A percentile compares a stretch with the other conserved stretches of the same genome.
These are phyloP conservation scores for Atta cephalotes DNA, from an alignment of 1,140 invertebrate genomes.

Conservation along the genomic window DNA sequence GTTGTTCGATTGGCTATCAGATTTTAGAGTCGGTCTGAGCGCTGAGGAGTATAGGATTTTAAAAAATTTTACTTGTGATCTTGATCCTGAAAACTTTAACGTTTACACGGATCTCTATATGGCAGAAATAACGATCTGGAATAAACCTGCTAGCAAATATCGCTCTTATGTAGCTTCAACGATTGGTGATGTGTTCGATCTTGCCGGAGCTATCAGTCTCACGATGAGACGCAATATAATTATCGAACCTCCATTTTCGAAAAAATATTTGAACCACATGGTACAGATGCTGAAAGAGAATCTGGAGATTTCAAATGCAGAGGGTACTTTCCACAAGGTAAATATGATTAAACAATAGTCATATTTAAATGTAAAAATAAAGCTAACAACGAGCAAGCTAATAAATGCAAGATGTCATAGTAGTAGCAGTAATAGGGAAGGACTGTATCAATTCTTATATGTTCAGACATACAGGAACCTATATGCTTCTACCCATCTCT, in stretches of 20 bases:
- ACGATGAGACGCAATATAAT: conserved; percentile 41
- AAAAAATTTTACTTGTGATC: conserved; percentile 80
- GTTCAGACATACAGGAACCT: too few species aligned
- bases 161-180: conserved; percentile 65
- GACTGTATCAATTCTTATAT: too few species aligned
- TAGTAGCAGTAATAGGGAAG: too few species aligned
- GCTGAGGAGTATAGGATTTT: conserved; percentile 76
- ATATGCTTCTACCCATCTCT: too few species aligned
- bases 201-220: conserved; percentile 50
- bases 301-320: conserved; percentile 20
- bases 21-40: conserved; percentile 72
- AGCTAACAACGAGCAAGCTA: too few species aligned
- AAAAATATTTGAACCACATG: conserved; percentile 68
- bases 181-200: conserved; percentile 73
- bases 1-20: conserved; percentile 77
- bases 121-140: conserved; percentile 71
- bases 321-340: conserved; percentile 52
- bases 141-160: conserved; percentile 73
- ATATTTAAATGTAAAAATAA: not conserved
- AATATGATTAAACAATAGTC: not conserved
- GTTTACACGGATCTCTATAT: conserved; percentile 76
- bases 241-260: conserved; percentile 73
- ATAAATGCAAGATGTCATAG: too few species aligned
- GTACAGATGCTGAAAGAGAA: conserved; percentile 68
- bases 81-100: conserved; percentile 79